phyloP scores from a whole-genome alignment of 64 coral and sea anemone genomes.

The Actinia tenebrosa region DNA sequence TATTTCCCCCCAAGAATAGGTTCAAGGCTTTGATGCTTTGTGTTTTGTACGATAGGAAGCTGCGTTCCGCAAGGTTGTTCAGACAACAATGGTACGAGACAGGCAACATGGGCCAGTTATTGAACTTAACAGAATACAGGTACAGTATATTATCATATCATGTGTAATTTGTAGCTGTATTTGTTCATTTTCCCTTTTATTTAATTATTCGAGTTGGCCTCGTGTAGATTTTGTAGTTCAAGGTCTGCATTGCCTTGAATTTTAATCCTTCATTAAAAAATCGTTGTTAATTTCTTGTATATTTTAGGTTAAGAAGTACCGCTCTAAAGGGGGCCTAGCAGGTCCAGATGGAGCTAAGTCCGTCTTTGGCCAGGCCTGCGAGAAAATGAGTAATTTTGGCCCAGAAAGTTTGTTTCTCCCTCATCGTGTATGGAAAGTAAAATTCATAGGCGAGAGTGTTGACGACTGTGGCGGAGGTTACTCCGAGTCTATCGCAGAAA shows the following conservation, averaged over 20 bases:
- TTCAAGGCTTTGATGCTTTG: not conserved
- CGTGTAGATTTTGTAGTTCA: too few species aligned
- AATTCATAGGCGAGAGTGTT: constrained; percentile 97
- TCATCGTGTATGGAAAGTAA: constrained; percentile 94
- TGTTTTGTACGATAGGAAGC: constrained; percentile 60
- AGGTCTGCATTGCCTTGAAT: too few species aligned
- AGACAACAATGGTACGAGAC: constrained; percentile 94
- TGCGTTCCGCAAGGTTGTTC: constrained; percentile 95
- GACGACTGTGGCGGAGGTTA: constrained; percentile 99
- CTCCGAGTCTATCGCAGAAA: constrained; percentile 95
- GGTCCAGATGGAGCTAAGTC: constrained; percentile 92
- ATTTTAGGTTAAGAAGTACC: constrained; percentile 81
- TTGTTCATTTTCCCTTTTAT: too few species aligned
- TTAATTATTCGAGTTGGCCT: too few species aligned
- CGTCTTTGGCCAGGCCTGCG: constrained; percentile 90
- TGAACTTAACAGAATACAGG: constrained; percentile 96
- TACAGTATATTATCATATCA: not conserved
- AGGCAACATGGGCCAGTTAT: constrained; percentile 95
- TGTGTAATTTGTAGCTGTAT: too few species aligned
- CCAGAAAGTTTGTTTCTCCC: constrained; percentile 79
- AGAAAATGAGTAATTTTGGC: constrained; percentile 85
- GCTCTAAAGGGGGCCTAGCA: constrained; percentile 80
- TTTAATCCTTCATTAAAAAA: not conserved
- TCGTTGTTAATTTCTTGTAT: not conserved
- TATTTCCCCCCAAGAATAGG: too few species aligned